These are phyloP conservation scores for Aphidius gifuensis DNA, from an alignment of 1,140 invertebrate genomes.

Conservation along the genomic window DNA sequence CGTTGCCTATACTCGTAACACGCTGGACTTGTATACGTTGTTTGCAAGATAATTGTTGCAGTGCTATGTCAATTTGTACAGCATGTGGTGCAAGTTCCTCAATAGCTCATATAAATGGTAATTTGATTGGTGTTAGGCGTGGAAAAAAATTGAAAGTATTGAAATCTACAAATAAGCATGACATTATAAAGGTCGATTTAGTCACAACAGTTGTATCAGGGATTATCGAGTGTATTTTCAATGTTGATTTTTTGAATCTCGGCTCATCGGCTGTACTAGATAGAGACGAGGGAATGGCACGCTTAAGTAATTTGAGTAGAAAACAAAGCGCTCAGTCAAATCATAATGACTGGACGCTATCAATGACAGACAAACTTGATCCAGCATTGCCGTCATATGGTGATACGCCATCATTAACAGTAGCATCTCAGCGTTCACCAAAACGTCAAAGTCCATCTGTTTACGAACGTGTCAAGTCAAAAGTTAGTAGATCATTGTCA, in stretches of 20 bases:
- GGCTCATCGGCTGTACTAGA: constrained; percentile 19
- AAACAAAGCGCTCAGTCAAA: constrained; percentile 37
- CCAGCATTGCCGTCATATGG: constrained; percentile 38
- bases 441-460: constrained; percentile 58
- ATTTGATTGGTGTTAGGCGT: constrained; percentile 47
- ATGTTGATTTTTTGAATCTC: constrained; percentile 37
- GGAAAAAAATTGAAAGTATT: constrained; percentile 43
- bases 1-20: constrained; percentile 45
- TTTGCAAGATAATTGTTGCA: constrained; percentile 46
- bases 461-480: constrained; percentile 61
- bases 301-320: constrained; percentile 47
- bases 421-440: constrained; percentile 51
- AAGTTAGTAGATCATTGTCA: constrained; percentile 58
- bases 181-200: constrained; percentile 32
- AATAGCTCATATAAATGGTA: constrained; percentile 44
- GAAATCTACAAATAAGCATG: constrained; percentile 40
- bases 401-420: constrained; percentile 29
- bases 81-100: constrained; percentile 50
- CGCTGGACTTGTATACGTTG: constrained; percentile 53
- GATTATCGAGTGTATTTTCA: constrained; percentile 37
- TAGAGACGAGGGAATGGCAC: constrained; percentile 44
- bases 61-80: constrained; percentile 44
- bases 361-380: constrained; percentile 44
- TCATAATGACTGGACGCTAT: constrained; percentile 46
- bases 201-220: constrained; percentile 39